These are phyloP conservation scores for Spilosoma lubricipeda DNA, from an alignment of 2,888 invertebrate genomes.

Conservation along the genomic window DNA sequence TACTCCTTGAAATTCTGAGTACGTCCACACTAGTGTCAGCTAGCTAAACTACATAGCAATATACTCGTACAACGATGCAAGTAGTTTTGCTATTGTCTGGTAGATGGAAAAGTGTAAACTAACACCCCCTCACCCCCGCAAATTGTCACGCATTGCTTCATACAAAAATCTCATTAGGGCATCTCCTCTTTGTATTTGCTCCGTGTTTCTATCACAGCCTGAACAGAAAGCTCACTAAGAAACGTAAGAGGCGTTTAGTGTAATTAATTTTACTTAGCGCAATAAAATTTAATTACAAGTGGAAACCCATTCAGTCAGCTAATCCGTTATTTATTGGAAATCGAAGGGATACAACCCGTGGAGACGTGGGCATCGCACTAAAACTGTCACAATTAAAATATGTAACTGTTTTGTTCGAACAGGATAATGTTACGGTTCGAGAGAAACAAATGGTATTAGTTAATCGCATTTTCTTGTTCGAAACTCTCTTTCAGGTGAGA, in stretches of 20 bases:
- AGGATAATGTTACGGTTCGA: constrained; percentile 19
- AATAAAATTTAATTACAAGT: constrained; percentile 76
- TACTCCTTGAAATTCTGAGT: no score
- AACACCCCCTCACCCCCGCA: no score
- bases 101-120: no score
- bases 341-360: constrained; percentile 36
- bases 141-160: no score
- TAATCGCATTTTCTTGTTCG: constrained; percentile 13
- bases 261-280: constrained; percentile 71
- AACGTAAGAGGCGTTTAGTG: constrained; percentile 49
- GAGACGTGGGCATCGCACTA: constrained; percentile 45
- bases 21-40: no score
- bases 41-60: no score
- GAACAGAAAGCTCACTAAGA: background rate
- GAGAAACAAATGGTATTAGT: constrained; percentile 21
- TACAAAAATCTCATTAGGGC: no score
- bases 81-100: no score
- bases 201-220: background rate
- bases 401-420: constrained; percentile 50
- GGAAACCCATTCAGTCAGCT: constrained; percentile 58
- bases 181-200: no score
- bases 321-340: constrained; percentile 75
- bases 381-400: constrained; percentile 60
- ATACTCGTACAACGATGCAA: no score
- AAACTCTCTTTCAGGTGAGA: background rate